A percentile compares a stretch with the other conserved stretches of the same genome.
Evolutionary conservation across 2,113 vertebrate genomes (phyloP).

Genomic region (Hydropotes inermis): DNA sequence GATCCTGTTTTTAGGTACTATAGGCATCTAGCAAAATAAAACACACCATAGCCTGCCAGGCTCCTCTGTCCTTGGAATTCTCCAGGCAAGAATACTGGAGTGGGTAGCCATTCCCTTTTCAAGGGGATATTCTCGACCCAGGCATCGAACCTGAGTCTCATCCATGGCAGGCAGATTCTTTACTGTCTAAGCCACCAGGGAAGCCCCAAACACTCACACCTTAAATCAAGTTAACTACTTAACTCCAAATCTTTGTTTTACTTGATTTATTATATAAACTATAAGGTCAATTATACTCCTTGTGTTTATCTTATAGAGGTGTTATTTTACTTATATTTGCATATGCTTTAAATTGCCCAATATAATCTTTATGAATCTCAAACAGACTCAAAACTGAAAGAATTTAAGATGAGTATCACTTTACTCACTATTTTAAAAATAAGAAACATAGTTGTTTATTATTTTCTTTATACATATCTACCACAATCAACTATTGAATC

Average conservation of each 20-base stretch:
- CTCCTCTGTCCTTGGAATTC: neutral
- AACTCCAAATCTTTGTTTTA: slow-evolving; percentile 17
- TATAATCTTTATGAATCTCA: slow-evolving; percentile 31
- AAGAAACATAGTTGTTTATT: neutral
- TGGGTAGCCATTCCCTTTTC: neutral
- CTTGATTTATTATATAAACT: slow-evolving; percentile 30
- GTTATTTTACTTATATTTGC: neutral
- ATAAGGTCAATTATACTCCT: neutral
- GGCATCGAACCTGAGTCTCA: neutral
- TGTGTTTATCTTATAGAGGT: neutral
- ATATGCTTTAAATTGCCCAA: neutral
- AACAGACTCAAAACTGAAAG: slow-evolving; percentile 16
- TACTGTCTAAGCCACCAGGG: neutral
- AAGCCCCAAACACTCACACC: neutral
- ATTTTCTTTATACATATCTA: neutral
- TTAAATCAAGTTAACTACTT: slow-evolving; percentile 29
- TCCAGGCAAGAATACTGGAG: neutral
- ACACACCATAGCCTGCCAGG: neutral
- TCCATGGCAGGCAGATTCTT: neutral
- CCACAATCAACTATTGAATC: neutral
- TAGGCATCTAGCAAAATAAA: neutral
- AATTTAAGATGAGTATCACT: neutral
- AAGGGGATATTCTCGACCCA: neutral
- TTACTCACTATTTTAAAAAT: neutral
- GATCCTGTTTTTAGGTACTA: neutral